phyloP scores from a whole-genome alignment of 1,140 invertebrate genomes.

The Ceratina calcarata region DNA sequence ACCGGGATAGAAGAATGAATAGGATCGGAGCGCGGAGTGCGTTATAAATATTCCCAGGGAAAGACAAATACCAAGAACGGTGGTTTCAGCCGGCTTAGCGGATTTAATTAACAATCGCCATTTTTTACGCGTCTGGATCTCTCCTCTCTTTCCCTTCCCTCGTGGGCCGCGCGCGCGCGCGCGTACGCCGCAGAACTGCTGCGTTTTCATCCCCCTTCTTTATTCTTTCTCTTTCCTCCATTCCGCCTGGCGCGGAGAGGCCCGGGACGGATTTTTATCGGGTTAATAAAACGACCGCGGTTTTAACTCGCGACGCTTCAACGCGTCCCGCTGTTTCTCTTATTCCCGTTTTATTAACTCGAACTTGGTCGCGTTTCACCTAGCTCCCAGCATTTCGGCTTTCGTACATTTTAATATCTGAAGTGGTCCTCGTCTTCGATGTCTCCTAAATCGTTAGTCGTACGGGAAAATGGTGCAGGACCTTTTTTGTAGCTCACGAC shows the following conservation, averaged over 20 bases:
- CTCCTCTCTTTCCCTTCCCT: not conserved
- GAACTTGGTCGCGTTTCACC: not conserved
- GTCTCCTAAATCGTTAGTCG: no score
- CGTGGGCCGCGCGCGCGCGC: no score
- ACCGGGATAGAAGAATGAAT: not conserved
- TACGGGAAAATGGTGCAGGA: no score
- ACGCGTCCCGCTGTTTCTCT: not conserved
- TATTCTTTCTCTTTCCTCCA: constrained; percentile 3
- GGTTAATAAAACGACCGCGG: constrained; percentile 3
- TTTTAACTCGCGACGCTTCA: not conserved
- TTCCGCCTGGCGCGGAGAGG: not conserved
- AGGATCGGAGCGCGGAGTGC: not conserved
- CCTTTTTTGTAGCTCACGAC: no score
- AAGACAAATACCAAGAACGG: constrained; percentile 63
- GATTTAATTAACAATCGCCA: constrained; percentile 75
- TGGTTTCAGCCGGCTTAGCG: constrained; percentile 58
- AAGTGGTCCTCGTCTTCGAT: constrained; percentile 28
- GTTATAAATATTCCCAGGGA: constrained; percentile 57
- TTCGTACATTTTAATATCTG: not conserved
- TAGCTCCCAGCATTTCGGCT: not conserved
- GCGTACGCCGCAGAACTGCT: not conserved
- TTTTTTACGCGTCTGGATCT: constrained; percentile 69
- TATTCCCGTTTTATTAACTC: not conserved
- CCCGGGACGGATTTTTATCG: constrained; percentile 16
- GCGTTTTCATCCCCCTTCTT: not conserved